phyloP scores from a whole-genome alignment of 92 coral and sea anemone genomes.

The Anthopleura xanthogrammica region DNA sequence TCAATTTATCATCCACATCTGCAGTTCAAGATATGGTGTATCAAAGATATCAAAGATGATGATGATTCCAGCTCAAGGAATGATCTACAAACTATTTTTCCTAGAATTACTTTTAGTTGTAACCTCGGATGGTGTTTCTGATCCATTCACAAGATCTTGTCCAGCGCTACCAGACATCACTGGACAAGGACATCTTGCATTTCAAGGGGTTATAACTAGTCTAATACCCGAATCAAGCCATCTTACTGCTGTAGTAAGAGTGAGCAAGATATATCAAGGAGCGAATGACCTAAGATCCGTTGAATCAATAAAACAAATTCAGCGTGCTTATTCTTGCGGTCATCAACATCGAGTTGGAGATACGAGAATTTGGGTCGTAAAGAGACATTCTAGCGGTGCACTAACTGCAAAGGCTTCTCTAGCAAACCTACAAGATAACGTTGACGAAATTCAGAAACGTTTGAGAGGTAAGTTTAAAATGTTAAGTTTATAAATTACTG shows the following conservation, averaged over 20 bases:
- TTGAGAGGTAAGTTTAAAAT: background rate
- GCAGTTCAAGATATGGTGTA: background rate
- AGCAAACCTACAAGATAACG: conserved; percentile 38
- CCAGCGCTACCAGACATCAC: conserved; percentile 57
- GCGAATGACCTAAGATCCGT: conserved; percentile 23
- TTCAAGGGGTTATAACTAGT: conserved; percentile 55
- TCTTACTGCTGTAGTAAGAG: conserved; percentile 51
- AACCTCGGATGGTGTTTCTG: conserved; percentile 12
- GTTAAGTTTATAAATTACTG: background rate
- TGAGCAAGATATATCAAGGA: conserved; percentile 50
- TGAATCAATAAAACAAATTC: conserved; percentile 48
- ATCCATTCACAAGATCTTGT: conserved; percentile 55
- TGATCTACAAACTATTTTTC: conserved; percentile 6
- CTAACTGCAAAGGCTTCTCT: conserved; percentile 63
- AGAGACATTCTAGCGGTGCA: conserved; percentile 73
- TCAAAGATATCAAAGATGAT: background rate
- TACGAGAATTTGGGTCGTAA: conserved; percentile 71
- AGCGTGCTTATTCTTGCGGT: conserved; percentile 71
- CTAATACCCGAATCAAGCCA: conserved; percentile 47
- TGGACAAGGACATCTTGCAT: conserved; percentile 58
- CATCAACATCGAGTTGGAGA: conserved; percentile 77
- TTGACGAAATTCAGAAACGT: conserved; percentile 28
- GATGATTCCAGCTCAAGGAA: conserved; percentile 5
- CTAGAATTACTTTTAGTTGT: conserved; percentile 1
- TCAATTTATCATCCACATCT: background rate